These are phyloP conservation scores for Xyliphius kryptos DNA, from an alignment of 2,113 vertebrate genomes.

Conservation along the genomic window DNA sequence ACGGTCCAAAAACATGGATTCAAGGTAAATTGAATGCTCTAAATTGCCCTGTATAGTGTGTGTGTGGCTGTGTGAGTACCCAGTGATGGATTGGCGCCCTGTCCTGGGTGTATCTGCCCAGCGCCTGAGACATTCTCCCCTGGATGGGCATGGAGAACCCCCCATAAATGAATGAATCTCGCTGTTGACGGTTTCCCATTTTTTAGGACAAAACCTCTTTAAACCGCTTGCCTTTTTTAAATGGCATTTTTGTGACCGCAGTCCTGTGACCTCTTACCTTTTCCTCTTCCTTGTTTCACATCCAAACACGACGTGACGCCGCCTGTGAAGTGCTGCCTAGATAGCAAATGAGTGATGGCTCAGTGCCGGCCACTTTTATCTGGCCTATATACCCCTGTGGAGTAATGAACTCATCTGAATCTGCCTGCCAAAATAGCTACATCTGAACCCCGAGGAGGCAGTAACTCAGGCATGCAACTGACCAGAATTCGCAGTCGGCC, in stretches of 20 bases:
- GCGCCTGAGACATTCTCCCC: too few species aligned
- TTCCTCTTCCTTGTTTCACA: slow-evolving; percentile 33
- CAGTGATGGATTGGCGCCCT: too few species aligned
- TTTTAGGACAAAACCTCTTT: too few species aligned
- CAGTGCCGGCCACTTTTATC: slow-evolving; percentile 2
- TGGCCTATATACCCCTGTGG: not conserved
- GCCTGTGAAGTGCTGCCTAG: slow-evolving; percentile 6
- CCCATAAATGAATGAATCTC: too few species aligned
- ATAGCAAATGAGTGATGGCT: slow-evolving; percentile 9
- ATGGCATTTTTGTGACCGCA: not conserved
- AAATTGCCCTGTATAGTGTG: too few species aligned
- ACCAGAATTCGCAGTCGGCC: not conserved
- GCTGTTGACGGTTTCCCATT: not conserved
- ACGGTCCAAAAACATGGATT: too few species aligned
- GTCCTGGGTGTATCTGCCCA: too few species aligned
- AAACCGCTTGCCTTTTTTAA: slow-evolving; percentile 6
- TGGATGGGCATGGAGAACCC: too few species aligned
- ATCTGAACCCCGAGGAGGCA: not conserved
- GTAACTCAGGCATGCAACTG: not conserved
- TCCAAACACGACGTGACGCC: slow-evolving; percentile 7
- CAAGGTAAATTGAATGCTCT: too few species aligned
- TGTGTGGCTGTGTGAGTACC: too few species aligned
- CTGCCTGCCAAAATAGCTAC: slow-evolving; percentile 6
- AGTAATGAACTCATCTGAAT: slow-evolving; percentile 3
- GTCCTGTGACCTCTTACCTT: not conserved